Conservation (phyloP, 2,888 invertebrate species). For the Suillia variegata region DNA sequence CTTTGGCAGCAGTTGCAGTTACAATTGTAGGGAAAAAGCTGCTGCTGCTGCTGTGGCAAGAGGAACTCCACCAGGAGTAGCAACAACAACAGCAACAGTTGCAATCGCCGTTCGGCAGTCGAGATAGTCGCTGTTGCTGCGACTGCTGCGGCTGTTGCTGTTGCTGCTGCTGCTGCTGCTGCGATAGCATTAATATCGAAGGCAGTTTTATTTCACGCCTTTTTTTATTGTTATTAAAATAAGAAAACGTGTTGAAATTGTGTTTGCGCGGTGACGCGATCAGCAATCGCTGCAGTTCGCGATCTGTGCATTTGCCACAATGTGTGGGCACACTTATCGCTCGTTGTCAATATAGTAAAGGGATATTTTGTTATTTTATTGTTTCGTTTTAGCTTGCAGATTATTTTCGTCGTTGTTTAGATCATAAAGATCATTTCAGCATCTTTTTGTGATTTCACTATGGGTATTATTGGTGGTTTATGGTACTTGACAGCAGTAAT, state of each 20-base stretch:
- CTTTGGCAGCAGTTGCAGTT: slow-evolving; percentile 8
- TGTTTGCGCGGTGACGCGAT: neutral
- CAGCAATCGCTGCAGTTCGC: neutral
- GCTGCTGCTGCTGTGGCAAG: neutral
- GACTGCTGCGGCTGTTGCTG: too few relatives aligned
- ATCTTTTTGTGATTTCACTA: too few relatives aligned
- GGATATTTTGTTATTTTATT: too few relatives aligned
- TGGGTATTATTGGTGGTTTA: too few relatives aligned
- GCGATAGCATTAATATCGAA: neutral
- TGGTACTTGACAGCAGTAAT: too few relatives aligned
- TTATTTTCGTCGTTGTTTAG: too few relatives aligned
- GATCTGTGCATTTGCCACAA: neutral
- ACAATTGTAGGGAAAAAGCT: neutral
- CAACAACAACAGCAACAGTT: neutral
- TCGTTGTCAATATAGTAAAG: too few relatives aligned
- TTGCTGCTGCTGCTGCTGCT: too few relatives aligned
- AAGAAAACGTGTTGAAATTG: slow-evolving; percentile 36
- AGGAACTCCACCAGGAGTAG: too few relatives aligned
- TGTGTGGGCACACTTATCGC: slow-evolving; percentile 4
- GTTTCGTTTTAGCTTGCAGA: too few relatives aligned
- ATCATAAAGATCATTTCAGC: too few relatives aligned
- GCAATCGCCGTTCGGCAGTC: neutral
- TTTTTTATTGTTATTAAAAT: slow-evolving; percentile 53
- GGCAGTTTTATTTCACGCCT: slow-evolving; percentile 48
- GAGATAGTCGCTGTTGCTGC: too few relatives aligned